These are phyloP conservation scores for Eciton burchellii DNA, from an alignment of 1,140 invertebrate genomes.

Conservation along the genomic window DNA sequence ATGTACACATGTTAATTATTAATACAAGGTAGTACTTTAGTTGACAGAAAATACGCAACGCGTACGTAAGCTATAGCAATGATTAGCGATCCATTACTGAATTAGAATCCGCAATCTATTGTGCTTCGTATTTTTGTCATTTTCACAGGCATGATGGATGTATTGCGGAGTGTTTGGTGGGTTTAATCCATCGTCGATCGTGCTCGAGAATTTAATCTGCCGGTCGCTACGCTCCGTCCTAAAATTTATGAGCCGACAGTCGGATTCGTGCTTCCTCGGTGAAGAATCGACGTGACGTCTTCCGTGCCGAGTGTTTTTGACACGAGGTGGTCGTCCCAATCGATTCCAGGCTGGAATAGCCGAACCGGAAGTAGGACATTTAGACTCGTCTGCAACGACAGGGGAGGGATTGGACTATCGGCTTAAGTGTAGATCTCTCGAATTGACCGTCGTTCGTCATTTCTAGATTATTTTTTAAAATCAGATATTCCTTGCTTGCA, in stretches of 20 bases:
- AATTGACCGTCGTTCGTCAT: neutral
- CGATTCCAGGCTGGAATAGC: constrained; percentile 61
- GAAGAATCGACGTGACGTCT: constrained; percentile 62
- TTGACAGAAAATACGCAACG: neutral
- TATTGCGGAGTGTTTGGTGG: constrained; percentile 8
- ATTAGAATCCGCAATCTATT: constrained; percentile 24
- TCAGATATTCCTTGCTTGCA: constrained; percentile 17
- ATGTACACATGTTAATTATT: neutral
- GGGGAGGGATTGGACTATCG: constrained; percentile 19
- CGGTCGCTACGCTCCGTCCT: constrained; percentile 11
- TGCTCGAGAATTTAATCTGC: constrained; percentile 42
- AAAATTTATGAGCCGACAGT: constrained; percentile 61
- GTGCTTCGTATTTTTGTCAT: neutral
- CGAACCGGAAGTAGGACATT: constrained; percentile 69
- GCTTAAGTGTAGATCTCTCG: constrained; percentile 53
- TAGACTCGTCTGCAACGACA: constrained; percentile 63
- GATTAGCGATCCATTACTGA: constrained; percentile 18
- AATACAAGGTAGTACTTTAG: neutral
- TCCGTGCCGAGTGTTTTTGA: constrained; percentile 69
- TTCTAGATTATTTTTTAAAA: constrained; percentile 38
- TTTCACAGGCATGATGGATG: constrained; percentile 33
- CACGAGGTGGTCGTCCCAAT: constrained; percentile 61
- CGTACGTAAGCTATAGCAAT: neutral
- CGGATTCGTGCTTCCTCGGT: constrained; percentile 25
- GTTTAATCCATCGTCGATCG: constrained; percentile 38